Evolutionary conservation across 2,113 vertebrate genomes (phyloP), one percentile per base, ranked within the genome.

Genomic region (Labeo rohita): DNA sequence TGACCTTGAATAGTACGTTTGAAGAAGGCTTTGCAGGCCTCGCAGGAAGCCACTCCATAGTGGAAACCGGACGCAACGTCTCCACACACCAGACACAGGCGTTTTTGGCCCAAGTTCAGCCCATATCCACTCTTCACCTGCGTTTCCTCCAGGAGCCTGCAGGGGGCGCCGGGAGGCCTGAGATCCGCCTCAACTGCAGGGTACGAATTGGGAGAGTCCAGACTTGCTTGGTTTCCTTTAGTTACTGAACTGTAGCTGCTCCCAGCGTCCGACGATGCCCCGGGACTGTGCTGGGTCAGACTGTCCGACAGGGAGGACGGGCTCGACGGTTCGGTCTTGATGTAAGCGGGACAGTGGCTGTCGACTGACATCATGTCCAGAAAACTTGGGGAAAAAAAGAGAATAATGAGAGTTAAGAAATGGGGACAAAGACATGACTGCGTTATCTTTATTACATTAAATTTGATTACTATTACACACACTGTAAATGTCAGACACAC

Each of bases 271-370:
- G 98, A 99, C 21, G 97, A 96, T 90, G 97, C 97, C 85, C 95
- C 97, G 0, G 98, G 98, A 88, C 98, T 99, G 94, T 96, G 98
- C 90, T 98, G 98, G 89, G 97, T 96, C 88, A 98, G 96, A 93
- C 97, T 98, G 91, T 99, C 97, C 88, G 97, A 96, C 95, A 97
- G 95, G 83, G 97, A 99, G 92, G 97, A 96, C 56, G 97, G 98
- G 93, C 98, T 99, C 84, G 96, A 96, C 85, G 98, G 97, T 93
- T 99, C 98, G 90, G 97, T 96, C 96, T 99, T 99, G 95, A 99
- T 97, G 89, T 97, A 97, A 50, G 97, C 92, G 92, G 97, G 96
- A 94, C 96, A 97, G 94, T 95, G 95, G 89, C 96, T 96, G 95
- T 50, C 80, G 74, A 89, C 16, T 11, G 97, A 98, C 97, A 99